These are phyloP conservation scores for Heliconius ethilla DNA, from an alignment of 2,888 invertebrate species.

Conservation along the genomic window DNA sequence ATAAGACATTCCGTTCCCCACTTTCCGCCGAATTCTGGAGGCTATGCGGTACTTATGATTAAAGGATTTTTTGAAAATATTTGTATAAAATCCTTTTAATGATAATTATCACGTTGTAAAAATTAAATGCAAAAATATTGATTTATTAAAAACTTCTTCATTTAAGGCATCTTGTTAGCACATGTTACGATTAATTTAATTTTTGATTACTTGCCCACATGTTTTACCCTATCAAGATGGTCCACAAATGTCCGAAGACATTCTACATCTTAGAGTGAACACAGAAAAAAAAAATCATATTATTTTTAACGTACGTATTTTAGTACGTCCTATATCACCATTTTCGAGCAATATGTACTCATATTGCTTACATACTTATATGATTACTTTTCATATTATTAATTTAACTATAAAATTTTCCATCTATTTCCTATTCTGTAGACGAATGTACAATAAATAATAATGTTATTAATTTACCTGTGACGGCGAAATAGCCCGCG, in stretches of 20 bases:
- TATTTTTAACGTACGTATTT: neutral
- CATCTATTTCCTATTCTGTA: neutral
- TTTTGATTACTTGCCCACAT: constrained; percentile 25
- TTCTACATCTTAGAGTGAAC: neutral
- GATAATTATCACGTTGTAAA: neutral
- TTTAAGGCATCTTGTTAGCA: constrained; percentile 9
- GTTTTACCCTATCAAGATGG: constrained; percentile 31
- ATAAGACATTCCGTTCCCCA: no score
- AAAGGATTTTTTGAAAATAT: no score
- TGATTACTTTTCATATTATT: no score
- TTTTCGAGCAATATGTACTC: neutral
- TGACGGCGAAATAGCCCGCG: constrained; percentile 78
- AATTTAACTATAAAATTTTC: neutral
- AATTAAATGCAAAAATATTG: constrained; percentile 29
- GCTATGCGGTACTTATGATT: no score
- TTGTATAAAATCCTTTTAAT: constrained; percentile 17
- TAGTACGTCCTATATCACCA: neutral
- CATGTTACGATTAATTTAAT: constrained; percentile 14
- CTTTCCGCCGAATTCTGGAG: no score
- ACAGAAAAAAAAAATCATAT: neutral
- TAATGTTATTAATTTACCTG: constrained; percentile 58
- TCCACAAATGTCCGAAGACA: constrained; percentile 31
- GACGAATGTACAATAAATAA: neutral
- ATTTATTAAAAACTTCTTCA: constrained; percentile 10
- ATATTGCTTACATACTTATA: no score